Evolutionary conservation across 2,888 invertebrate species (phyloP), one percentile per base, ranked within the genome.

Genomic region (Chrysopilus asiliformis): DNA sequence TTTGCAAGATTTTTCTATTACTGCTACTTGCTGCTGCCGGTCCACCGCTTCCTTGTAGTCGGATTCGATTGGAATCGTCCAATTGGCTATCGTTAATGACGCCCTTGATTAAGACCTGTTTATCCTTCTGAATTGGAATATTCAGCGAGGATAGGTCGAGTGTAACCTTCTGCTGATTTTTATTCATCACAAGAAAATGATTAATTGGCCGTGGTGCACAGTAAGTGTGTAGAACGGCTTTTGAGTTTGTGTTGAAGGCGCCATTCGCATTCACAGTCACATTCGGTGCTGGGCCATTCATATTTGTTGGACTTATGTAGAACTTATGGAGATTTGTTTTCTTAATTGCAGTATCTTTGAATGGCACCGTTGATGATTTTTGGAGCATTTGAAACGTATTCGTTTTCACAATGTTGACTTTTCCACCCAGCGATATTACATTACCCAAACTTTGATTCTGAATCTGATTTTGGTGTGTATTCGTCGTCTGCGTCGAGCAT

Each of bases 201-300:
- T 39, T 34, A 12, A 39, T 34, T 4, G 34, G 39, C 8, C 39
- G 30, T 15, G 34, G 17, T 8, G 39, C 25, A 34, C 39, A 34
- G 16, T 29, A 38, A 12, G 39, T 35, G 9, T 35, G 39, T 31
- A 39, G 24, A 5, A 41, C 39, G 19, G 39, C 40, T 38, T 42
- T 47, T n/a, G 49, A 45, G 33, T 48, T 46, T 17, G 49, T 45
- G 35, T 49, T 50, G 32, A 51, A 53, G 39, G 47, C 49, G 19
- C 68, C 68, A 60, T 66, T 67, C 51, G 75, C 73, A 66, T 74
- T 74, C 50, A 75, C 75, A 53, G 74, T 75, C 43, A 75, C 75
- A 66, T 75, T 75, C 54, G 75, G 74, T 55, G 75, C 75, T 57
- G 74, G 74, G 57, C 73, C 74, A 45, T 41, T 42, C 20, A 41